A percentile compares a stretch with the other conserved stretches of the same genome.
Conservation (phyloP, 2,797 vertebrate genomes). For the Melanitta fusca region DNA sequence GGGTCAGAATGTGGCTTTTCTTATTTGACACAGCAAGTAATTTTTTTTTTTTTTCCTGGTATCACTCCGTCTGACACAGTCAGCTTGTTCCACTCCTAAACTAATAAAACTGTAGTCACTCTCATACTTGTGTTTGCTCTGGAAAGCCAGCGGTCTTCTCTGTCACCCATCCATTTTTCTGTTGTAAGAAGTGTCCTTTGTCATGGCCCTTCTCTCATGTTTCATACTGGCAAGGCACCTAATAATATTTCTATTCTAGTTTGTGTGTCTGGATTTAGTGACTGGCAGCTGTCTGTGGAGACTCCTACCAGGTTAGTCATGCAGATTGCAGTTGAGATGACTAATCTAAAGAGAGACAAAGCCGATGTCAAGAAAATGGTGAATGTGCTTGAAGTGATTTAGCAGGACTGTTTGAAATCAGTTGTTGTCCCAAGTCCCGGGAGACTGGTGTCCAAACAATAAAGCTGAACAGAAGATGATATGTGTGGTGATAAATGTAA, state of each 20-base stretch:
- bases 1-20: neutral
- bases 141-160: neutral
- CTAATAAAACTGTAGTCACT: neutral
- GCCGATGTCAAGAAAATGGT: neutral
- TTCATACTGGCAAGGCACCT: neutral
- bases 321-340: neutral
- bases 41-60: neutral
- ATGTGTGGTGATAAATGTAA: neutral
- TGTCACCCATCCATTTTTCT: neutral
- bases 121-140: fast-evolving
- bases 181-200: fast-evolving
- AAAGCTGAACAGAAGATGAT: neutral
- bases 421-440: neutral
- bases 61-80: neutral
- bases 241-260: neutral
- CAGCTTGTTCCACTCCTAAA: neutral
- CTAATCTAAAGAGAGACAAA: neutral
- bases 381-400: neutral
- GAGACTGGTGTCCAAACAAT: neutral
- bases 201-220: fast-evolving
- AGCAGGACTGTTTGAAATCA: neutral
- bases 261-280: neutral
- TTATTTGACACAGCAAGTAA: neutral
- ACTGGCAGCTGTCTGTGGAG: neutral
- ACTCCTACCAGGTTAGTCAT: neutral